Percentiles rank a stretch among this genome's conserved stretches.
Evolutionary conservation across 2,888 invertebrate species (phyloP).

Genomic region (Amitus sp.): DNA sequence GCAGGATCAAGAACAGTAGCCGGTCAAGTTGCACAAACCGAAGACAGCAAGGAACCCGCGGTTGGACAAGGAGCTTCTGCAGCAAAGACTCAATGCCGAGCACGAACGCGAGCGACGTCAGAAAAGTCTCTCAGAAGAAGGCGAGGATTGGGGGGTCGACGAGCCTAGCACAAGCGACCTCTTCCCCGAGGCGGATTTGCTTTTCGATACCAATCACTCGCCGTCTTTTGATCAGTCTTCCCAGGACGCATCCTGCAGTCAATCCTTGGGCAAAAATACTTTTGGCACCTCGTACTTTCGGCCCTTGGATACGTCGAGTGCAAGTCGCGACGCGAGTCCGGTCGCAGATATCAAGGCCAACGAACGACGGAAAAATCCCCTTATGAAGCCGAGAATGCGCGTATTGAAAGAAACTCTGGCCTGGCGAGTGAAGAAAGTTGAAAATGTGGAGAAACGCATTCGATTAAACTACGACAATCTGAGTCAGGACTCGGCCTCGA

Average conservation of each 20-base stretch:
- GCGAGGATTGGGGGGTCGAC: constrained; percentile 82
- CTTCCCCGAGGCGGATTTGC: constrained; percentile 80
- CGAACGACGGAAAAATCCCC: constrained; percentile 52
- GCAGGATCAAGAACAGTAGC: constrained; percentile 59
- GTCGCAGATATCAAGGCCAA: constrained; percentile 56
- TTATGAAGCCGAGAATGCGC: constrained; percentile 40
- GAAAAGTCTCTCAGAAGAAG: constrained; percentile 81
- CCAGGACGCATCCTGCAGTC: constrained; percentile 66
- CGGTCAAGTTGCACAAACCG: constrained; percentile 47
- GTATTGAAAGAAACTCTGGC: constrained; percentile 43
- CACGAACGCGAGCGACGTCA: constrained; percentile 71
- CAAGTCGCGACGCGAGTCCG: constrained; percentile 65
- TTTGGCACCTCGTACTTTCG: constrained; percentile 60
- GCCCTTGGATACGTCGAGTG: constrained; percentile 63
- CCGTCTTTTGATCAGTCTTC: constrained; percentile 72
- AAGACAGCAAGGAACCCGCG: constrained; percentile 51
- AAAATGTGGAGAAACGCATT: constrained; percentile 44
- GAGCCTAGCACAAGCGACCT: constrained; percentile 83
- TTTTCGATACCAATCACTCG: constrained; percentile 79
- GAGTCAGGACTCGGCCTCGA: constrained; percentile 59
- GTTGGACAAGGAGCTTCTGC: constrained; percentile 54
- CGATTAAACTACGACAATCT: constrained; percentile 54
- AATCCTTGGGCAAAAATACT: constrained; percentile 54
- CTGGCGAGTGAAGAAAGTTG: constrained; percentile 39
- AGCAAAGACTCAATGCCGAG: constrained; percentile 62